A percentile compares a stretch with the other conserved stretches of the same genome.
These are phyloP conservation scores for Eleginops maclovinus DNA, from an alignment of 2,113 vertebrate species.

Conservation along the genomic window DNA sequence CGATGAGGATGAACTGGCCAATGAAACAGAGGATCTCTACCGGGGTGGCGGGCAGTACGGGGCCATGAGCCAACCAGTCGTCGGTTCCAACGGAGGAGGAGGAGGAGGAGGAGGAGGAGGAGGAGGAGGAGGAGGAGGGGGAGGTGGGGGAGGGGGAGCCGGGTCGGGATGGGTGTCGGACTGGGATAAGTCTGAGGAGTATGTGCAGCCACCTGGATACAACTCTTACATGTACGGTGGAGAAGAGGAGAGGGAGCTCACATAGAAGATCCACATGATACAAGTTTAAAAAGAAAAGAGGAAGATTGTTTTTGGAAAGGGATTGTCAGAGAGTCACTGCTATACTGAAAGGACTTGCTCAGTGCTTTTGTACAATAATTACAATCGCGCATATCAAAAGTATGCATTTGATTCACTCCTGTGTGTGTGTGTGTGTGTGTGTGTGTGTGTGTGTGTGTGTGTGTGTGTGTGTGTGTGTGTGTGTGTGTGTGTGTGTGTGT, in stretches of 20 bases:
- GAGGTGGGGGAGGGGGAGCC: conserved; percentile 61
- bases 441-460: conserved; percentile 6
- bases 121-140: conserved; percentile 51
- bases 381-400: conserved; percentile 49
- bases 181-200: conserved; percentile 98
- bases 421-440: conserved; percentile 6
- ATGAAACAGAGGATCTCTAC: conserved; percentile 96
- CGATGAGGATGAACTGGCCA: conserved; percentile 95
- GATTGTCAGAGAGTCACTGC: conserved; percentile 47
- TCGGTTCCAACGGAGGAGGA: conserved; percentile 78
- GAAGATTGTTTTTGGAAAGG: conserved; percentile 51
- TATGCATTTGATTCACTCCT: conserved; percentile 33
- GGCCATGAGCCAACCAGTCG: conserved; percentile 86
- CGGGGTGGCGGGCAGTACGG: conserved; percentile 92
- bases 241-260: conserved; percentile 83
- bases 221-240: conserved; percentile 89
- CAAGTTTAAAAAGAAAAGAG: conserved; percentile 18
- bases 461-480: conserved; percentile 22
- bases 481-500: conserved; percentile 23
- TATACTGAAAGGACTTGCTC: conserved; percentile 49
- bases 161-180: conserved; percentile 91
- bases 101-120: conserved; percentile 60
- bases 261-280: conserved; percentile 58
- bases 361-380: conserved; percentile 60
- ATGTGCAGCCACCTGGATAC: conserved; percentile 92